phyloP scores from a whole-genome alignment of 1,140 invertebrate genomes.

The Elymnias hypermnestra region DNA sequence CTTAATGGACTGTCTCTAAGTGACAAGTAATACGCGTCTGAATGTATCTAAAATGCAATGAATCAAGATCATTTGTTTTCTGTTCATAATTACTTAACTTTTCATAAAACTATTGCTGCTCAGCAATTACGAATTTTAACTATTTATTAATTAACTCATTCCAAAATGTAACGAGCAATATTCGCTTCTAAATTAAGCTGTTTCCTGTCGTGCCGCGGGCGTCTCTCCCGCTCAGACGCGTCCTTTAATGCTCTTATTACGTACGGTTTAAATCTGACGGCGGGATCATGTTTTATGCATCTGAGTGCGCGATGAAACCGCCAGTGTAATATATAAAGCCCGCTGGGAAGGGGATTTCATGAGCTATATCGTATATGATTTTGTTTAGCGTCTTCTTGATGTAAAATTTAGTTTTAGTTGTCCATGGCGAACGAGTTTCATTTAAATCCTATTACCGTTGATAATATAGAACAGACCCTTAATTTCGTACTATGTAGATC shows the following conservation, averaged over 20 bases:
- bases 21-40: too few relatives aligned
- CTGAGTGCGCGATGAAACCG: slow-evolving; percentile 64
- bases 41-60: too few relatives aligned
- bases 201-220: slow-evolving; percentile 24
- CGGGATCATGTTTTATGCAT: slow-evolving; percentile 72
- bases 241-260: slow-evolving; percentile 70
- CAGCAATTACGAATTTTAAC: too few relatives aligned
- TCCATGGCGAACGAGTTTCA: too few relatives aligned
- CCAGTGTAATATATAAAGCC: slow-evolving; percentile 63
- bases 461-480: too few relatives aligned
- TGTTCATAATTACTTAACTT: too few relatives aligned
- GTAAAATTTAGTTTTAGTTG: slow-evolving; percentile 17
- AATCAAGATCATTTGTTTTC: too few relatives aligned
- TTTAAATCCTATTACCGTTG: too few relatives aligned
- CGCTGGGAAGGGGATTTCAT: slow-evolving; percentile 56
- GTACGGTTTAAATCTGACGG: slow-evolving; percentile 71
- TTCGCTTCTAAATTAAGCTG: slow-evolving; percentile 24
- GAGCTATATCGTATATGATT: slow-evolving; percentile 52
- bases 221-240: slow-evolving; percentile 27
- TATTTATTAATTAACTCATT: not conserved
- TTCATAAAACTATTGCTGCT: too few relatives aligned
- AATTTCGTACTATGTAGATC: too few relatives aligned
- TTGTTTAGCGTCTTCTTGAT: slow-evolving; percentile 34
- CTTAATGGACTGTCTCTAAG: too few relatives aligned
- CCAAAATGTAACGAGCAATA: slow-evolving; percentile 1